A percentile compares a stretch with the other conserved stretches of the same genome.
Evolutionary conservation across 2,797 vertebrate genomes (phyloP).

Genomic region (Scolopax rusticola): DNA sequence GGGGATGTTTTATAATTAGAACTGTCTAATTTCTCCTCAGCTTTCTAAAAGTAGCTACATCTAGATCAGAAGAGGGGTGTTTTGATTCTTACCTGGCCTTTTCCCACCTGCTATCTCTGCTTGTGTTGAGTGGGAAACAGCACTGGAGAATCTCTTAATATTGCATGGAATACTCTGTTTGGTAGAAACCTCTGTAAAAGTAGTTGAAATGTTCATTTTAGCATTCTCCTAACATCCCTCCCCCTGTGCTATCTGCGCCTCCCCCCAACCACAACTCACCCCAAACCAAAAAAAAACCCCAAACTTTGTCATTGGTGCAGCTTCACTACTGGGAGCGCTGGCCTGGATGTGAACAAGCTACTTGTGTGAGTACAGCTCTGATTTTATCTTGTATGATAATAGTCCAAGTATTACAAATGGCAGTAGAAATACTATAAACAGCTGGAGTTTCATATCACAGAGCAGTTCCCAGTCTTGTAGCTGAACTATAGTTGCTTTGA

Average conservation of each 20-base stretch:
- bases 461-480: background rate
- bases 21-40: slow-evolving; percentile 16
- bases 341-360: background rate
- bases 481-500: background rate
- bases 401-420: background rate
- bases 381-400: background rate
- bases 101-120: background rate
- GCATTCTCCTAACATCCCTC: background rate
- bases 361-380: background rate
- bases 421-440: background rate
- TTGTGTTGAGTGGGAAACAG: background rate
- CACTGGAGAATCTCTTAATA: background rate
- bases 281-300: background rate
- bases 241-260: fast-evolving
- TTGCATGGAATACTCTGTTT: background rate
- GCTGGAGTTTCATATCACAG: background rate
- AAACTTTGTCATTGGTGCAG: background rate
- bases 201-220: background rate
- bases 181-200: background rate
- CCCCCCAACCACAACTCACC: background rate
- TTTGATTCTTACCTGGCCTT: slow-evolving; percentile 17
- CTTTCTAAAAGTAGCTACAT: slow-evolving; percentile 37
- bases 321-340: background rate
- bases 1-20: slow-evolving; percentile 25
- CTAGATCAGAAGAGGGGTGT: background rate